Evolutionary conservation across 2,113 vertebrate species (phyloP), one percentile per base, ranked within the genome.

Genomic region (Malaclemys terrapin): DNA sequence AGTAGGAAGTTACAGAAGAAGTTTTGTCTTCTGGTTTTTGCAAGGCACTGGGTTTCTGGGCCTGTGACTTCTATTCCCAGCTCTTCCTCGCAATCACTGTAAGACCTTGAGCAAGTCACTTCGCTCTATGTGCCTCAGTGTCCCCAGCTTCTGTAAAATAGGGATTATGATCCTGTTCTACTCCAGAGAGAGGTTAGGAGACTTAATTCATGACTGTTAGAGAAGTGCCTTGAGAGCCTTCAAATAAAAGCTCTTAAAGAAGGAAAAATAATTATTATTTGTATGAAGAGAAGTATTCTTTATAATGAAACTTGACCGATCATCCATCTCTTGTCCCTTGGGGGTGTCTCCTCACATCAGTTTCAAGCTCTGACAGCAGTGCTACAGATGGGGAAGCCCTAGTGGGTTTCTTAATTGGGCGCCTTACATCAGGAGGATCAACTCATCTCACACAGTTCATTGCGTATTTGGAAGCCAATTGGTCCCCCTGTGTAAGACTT

Each of bases 151-250:
- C 84, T 82, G 57, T 89, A 82, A 87, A 94, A 72, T 4, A 85
- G 45, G 76, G 91, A 54, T 22, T 84, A 19, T 8, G 14, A 11
- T 83, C 45, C 38, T 78, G 38, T 59, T 19, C 80, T 72, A 22
- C 38, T 29, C 42, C 42, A 62, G 29, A 90, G 45, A 22, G 8
- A 29, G 84, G 56, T 24, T 10, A 83, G 20, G 53, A 89, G 65
- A 76, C 24, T 78, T 89, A 19, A 54, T 82, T 45, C n/a, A 86
- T 31, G 42, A 84, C 35, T 14, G 31, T 35, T 54, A 93, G 72
- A 29, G 80, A 92, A 91, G 25, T n/a, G 27, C 85, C 83, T 27
- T 95, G 1, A 95, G 75, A 31, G 92, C 86, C 79, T 83, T 90
- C 49, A 47, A 2, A 1, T 82, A 90, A 80, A 42, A 92, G 9